Percentiles rank a stretch among this genome's conserved stretches.
Conservation (phyloP, 2,888 invertebrate genomes). For the Thelaira solivaga region DNA sequence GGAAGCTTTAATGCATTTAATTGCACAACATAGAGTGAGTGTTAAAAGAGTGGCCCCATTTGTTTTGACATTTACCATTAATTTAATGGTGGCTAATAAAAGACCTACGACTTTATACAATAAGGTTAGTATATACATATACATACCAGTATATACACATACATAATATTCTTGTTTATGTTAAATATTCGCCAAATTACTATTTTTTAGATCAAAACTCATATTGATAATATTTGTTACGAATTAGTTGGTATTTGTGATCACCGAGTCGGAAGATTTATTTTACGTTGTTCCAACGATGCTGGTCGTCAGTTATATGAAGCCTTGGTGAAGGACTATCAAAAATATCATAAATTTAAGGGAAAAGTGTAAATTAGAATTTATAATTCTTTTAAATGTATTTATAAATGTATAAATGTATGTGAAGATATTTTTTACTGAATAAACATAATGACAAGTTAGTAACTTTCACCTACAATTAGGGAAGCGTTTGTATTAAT, state of each 20-base stretch:
- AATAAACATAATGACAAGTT: not conserved
- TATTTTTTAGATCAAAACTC: slow-evolving; percentile 73
- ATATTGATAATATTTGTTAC: slow-evolving; percentile 74
- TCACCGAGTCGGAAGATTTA: slow-evolving; percentile 74
- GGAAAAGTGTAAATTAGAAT: slow-evolving; percentile 72
- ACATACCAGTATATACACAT: not conserved
- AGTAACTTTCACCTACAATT: no score
- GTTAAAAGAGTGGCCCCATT: slow-evolving; percentile 76
- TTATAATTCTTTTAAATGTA: not conserved
- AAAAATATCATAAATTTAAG: slow-evolving; percentile 75
- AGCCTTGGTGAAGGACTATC: slow-evolving; percentile 72
- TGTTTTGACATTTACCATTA: slow-evolving; percentile 72
- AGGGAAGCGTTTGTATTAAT: no score
- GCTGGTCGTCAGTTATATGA: slow-evolving; percentile 74
- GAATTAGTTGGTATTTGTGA: slow-evolving; percentile 74
- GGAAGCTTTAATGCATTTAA: slow-evolving; percentile 71
- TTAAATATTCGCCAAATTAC: not conserved
- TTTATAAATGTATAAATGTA: not conserved
- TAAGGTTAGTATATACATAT: slow-evolving; percentile 67
- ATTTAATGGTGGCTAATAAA: slow-evolving; percentile 73
- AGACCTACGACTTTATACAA: slow-evolving; percentile 75
- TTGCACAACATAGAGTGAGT: slow-evolving; percentile 69
- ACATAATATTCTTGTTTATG: not conserved
- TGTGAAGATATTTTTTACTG: not conserved
- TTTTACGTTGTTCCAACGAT: slow-evolving; percentile 74